These are phyloP conservation scores for Drosophila equinoxialis DNA, from an alignment of 1,140 invertebrate genomes.

Conservation along the genomic window DNA sequence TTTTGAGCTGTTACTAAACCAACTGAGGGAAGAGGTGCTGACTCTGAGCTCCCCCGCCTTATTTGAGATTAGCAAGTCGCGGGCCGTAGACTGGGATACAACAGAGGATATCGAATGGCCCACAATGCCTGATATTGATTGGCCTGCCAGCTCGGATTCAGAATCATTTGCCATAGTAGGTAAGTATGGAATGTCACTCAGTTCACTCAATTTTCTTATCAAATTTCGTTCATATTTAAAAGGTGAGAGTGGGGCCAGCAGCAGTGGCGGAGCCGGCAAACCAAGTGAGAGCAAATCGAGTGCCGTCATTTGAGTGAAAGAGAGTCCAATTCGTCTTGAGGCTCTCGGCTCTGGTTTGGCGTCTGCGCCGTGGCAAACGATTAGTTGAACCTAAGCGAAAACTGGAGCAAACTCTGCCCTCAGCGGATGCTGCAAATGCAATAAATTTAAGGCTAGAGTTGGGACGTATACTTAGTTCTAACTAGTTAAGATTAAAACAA, in stretches of 20 bases:
- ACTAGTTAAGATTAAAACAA: constrained; percentile 9
- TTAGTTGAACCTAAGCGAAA: constrained; percentile 35
- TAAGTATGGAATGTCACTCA: constrained; percentile 33
- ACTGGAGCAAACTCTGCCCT: constrained; percentile 53
- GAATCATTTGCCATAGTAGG: constrained; percentile 68
- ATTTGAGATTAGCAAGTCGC: constrained; percentile 90
- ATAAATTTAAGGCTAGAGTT: constrained; percentile 56
- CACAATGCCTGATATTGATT: constrained; percentile 68
- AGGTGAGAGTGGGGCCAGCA: constrained; percentile 50
- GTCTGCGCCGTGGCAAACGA: constrained; percentile 45
- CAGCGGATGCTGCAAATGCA: constrained; percentile 53
- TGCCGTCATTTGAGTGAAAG: constrained; percentile 47
- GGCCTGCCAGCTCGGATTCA: constrained; percentile 67
- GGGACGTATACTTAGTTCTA: constrained; percentile 41
- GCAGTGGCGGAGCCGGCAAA: constrained; percentile 53
- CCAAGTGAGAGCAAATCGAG: constrained; percentile 41
- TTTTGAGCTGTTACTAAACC: constrained; percentile 90
- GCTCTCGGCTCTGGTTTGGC: constrained; percentile 25
- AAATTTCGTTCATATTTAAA: constrained; percentile 44
- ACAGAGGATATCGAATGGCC: constrained; percentile 76
- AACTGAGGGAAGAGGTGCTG: constrained; percentile 88
- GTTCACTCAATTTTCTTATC: constrained; percentile 52
- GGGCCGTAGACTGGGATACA: constrained; percentile 88
- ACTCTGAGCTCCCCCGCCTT: constrained; percentile 88
- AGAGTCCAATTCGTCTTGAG: not conserved